Evolutionary conservation across 2,113 vertebrate species (phyloP).

Genomic region (Eira barbara): DNA sequence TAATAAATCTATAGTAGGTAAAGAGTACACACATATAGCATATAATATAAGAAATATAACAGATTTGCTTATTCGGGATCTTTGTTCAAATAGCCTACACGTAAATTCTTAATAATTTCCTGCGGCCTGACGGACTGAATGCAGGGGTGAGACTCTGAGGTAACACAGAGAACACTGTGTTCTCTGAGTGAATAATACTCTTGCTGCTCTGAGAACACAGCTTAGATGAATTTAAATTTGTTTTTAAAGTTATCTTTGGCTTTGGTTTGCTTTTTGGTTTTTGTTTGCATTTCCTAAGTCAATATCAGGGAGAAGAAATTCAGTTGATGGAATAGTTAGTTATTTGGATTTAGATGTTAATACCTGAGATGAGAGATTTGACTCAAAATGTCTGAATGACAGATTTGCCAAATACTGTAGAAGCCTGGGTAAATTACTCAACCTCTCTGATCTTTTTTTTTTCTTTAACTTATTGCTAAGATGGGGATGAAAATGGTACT

Average conservation of each 20-base stretch:
- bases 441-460: neutral
- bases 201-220: neutral
- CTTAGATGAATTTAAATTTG: neutral
- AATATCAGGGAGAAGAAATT: neutral
- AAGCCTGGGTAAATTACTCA: neutral
- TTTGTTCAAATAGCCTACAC: neutral
- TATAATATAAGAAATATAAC: neutral
- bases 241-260: conserved; percentile 11
- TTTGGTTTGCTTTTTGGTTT: conserved; percentile 17
- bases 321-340: neutral
- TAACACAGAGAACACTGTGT: neutral
- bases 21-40: neutral
- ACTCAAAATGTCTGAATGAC: neutral
- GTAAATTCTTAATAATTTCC: neutral
- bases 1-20: neutral
- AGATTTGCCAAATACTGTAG: neutral
- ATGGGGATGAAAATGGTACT: neutral
- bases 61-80: neutral
- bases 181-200: neutral
- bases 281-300: neutral
- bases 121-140: neutral
- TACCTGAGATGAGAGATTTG: neutral
- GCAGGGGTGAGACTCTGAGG: neutral
- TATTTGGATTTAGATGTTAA: conserved; percentile 18
- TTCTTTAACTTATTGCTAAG: neutral